Conservation (phyloP, 2,888 invertebrate genomes). For the Syritta pipiens region DNA sequence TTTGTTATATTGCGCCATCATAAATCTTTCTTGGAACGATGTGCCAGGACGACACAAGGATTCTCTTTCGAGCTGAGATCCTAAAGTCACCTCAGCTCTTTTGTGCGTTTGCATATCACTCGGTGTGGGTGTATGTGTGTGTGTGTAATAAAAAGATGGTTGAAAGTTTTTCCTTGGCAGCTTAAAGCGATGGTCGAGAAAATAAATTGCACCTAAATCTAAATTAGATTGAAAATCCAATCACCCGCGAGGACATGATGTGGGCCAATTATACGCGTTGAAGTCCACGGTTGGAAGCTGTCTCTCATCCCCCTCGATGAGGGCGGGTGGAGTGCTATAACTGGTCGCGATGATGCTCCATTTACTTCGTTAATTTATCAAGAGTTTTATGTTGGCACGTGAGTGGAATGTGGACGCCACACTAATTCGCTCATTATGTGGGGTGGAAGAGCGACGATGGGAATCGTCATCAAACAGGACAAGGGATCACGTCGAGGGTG, state of each 20-base stretch:
- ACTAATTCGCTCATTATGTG: constrained; percentile 42
- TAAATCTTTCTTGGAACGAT: constrained; percentile 57
- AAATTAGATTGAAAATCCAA: constrained; percentile 72
- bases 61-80: constrained; percentile 1
- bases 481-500: no score
- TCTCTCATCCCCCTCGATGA: no score
- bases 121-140: no score
- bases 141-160: constrained; percentile 21
- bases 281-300: no score
- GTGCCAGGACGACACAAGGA: constrained; percentile 28
- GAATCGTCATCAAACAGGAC: constrained; percentile 13
- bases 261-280: constrained; percentile 57
- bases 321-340: constrained; percentile 62
- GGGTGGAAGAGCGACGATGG: not conserved
- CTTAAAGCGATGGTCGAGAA: constrained; percentile 37
- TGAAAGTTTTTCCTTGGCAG: constrained; percentile 15
- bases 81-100: constrained; percentile 32
- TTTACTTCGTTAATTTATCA: constrained; percentile 77
- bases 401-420: constrained; percentile 74
- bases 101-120: constrained; percentile 17
- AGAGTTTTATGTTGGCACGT: constrained; percentile 77
- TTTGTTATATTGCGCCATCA: constrained; percentile 65
- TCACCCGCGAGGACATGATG: constrained; percentile 62
- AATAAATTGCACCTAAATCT: constrained; percentile 73
- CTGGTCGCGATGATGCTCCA: constrained; percentile 66